phyloP scores from a whole-genome alignment of 2,888 invertebrate genomes.

The Crematogaster levior region DNA sequence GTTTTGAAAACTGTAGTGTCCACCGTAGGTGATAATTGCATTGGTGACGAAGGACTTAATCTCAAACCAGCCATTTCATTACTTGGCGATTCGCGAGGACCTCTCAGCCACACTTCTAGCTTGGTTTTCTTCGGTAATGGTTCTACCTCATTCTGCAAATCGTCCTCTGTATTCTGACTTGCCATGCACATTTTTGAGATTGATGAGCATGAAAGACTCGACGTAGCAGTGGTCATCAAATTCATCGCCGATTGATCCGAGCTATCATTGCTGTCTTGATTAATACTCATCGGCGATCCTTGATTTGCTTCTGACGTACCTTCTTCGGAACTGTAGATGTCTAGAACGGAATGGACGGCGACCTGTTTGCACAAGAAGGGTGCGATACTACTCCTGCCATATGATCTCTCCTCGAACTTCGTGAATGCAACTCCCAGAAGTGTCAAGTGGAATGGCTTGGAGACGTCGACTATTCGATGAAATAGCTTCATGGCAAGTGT shows the following conservation, averaged over 20 bases:
- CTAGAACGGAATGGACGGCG: constrained; percentile 91
- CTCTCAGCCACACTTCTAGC: constrained; percentile 86
- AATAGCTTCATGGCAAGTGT: constrained; percentile 91
- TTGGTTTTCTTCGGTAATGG: constrained; percentile 92
- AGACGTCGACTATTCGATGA: constrained; percentile 90
- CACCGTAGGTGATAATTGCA: constrained; percentile 86
- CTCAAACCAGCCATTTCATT: constrained; percentile 83
- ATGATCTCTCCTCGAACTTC: constrained; percentile 91
- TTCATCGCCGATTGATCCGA: constrained; percentile 65
- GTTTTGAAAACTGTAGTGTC: constrained; percentile 88
- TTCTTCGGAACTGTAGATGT: constrained; percentile 83
- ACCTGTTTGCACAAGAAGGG: constrained; percentile 92
- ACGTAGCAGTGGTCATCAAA: constrained; percentile 51
- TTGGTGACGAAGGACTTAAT: constrained; percentile 80
- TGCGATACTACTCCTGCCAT: constrained; percentile 90
- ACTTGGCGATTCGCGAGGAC: constrained; percentile 85
- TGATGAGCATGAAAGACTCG: constrained; percentile 68
- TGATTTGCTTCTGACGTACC: constrained; percentile 84
- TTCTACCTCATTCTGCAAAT: constrained; percentile 87
- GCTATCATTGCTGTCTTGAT: constrained; percentile 82
- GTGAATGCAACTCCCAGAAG: constrained; percentile 93
- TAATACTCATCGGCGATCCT: constrained; percentile 84
- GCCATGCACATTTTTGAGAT: constrained; percentile 69
- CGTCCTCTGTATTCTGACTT: constrained; percentile 76
- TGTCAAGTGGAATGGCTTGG: constrained; percentile 92